Percentiles rank a stretch among this genome's conserved stretches.
Evolutionary conservation across 2,888 invertebrate species (phyloP).

Genomic region (Stenoptilia bipunctidactyla): DNA sequence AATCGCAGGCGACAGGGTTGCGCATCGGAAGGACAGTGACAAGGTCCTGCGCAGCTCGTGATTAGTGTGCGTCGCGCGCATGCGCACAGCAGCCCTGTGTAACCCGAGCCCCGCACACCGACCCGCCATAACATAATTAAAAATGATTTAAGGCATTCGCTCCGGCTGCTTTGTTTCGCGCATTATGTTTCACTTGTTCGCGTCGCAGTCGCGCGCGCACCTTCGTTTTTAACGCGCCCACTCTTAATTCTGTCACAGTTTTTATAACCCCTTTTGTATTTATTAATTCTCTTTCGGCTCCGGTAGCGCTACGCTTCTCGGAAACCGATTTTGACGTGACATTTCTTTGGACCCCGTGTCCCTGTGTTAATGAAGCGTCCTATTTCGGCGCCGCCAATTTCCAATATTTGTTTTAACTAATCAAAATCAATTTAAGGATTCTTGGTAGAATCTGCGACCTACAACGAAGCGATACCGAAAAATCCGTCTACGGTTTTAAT

Average conservation of each 20-base stretch:
- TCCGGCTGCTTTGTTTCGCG: slow-evolving; percentile 72
- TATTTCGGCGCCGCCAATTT: slow-evolving; percentile 53
- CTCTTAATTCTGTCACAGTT: slow-evolving; percentile 70
- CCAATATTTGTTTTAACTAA: slow-evolving; percentile 17
- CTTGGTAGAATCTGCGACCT: not conserved
- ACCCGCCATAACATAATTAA: slow-evolving; percentile 72
- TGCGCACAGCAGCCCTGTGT: slow-evolving; percentile 24
- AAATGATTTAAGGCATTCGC: slow-evolving; percentile 72
- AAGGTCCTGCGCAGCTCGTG: slow-evolving; percentile 16
- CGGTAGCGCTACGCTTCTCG: slow-evolving; percentile 67
- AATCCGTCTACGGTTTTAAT: no score
- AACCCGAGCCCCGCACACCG: slow-evolving; percentile 44
- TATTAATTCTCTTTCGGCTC: slow-evolving; percentile 65
- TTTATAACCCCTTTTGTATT: slow-evolving; percentile 69
- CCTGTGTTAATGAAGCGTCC: slow-evolving; percentile 65
- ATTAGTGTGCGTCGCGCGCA: slow-evolving; percentile 7
- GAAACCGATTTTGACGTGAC: slow-evolving; percentile 63
- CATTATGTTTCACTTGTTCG: slow-evolving; percentile 71
- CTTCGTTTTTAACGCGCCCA: slow-evolving; percentile 59
- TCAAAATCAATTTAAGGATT: not conserved
- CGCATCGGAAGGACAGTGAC: slow-evolving; percentile 31
- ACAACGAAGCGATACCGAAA: not conserved
- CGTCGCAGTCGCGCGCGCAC: slow-evolving; percentile 50
- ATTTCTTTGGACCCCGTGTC: slow-evolving; percentile 57
- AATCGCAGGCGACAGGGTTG: slow-evolving; percentile 26